A percentile compares a stretch with the other conserved stretches of the same genome.
phyloP scores from a whole-genome alignment of 1,140 invertebrate species.

The Drosophila neocordata region DNA sequence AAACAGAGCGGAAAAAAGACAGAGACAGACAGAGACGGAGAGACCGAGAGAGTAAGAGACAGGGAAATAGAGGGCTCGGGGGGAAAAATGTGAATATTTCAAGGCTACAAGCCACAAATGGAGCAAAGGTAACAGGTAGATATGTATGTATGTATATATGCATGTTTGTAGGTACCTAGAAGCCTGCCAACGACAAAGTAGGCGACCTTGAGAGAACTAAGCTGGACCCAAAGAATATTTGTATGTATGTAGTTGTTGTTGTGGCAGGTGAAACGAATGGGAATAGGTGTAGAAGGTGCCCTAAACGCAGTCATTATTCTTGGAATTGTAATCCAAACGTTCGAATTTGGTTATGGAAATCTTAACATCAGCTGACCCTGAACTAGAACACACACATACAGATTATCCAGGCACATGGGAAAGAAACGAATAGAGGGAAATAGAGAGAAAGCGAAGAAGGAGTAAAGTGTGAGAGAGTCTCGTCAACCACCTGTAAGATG shows the following conservation, averaged over 20 bases:
- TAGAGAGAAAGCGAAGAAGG: background rate
- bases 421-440: background rate
- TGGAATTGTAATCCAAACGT: conserved; percentile 8
- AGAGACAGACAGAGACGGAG: background rate
- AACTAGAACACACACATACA: conserved; percentile 5
- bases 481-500: conserved; percentile 56
- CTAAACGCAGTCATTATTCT: background rate
- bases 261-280: background rate
- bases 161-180: conserved; percentile 2
- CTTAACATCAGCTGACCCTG: conserved; percentile 8
- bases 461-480: background rate
- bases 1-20: conserved; percentile 42
- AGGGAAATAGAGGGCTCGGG: too few relatives aligned
- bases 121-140: conserved; percentile 27
- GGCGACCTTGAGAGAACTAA: conserved; percentile 45
- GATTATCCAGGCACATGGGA: background rate
- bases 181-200: background rate
- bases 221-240: conserved; percentile 8
- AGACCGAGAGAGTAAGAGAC: background rate
- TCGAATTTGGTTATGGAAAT: background rate
- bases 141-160: too few relatives aligned
- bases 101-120: conserved; percentile 29
- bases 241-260: conserved; percentile 5
- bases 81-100: conserved; percentile 31
- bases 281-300: background rate